Evolutionary conservation across 2,113 vertebrate genomes (phyloP).

Genomic region (Ia io): DNA sequence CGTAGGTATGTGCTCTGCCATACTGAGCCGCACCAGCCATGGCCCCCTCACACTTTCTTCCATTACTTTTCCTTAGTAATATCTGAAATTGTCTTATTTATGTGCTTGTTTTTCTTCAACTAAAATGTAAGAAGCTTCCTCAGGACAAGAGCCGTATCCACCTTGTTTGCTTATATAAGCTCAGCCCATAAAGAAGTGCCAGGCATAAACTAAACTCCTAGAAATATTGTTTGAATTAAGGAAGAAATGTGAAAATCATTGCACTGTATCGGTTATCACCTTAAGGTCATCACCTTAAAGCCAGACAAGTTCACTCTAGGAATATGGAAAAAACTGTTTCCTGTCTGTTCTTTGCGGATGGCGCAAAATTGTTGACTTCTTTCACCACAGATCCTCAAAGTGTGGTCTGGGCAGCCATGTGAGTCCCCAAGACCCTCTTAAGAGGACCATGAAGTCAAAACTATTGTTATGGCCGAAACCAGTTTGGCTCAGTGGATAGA

Average conservation of each 20-base stretch:
- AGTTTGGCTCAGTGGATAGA: too few relatives aligned
- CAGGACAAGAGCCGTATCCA: neutral
- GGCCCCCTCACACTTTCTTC: neutral
- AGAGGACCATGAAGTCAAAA: neutral
- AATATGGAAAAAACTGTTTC: neutral
- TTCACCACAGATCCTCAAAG: conserved; percentile 63
- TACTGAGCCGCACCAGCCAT: neutral
- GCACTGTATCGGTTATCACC: neutral
- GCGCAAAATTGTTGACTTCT: conserved; percentile 14
- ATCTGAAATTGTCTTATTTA: neutral
- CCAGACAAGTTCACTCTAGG: neutral
- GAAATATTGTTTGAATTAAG: conserved; percentile 23
- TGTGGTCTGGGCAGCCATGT: neutral
- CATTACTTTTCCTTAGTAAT: neutral
- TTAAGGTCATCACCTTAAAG: neutral
- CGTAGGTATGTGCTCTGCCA: neutral
- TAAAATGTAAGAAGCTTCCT: neutral
- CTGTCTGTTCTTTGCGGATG: neutral
- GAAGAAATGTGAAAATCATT: conserved; percentile 37
- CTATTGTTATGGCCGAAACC: conserved; percentile 16
- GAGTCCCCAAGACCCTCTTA: neutral
- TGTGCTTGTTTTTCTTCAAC: neutral
- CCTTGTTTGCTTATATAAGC: neutral
- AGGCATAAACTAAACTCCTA: conserved; percentile 8
- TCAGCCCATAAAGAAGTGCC: neutral